A percentile compares a stretch with the other conserved stretches of the same genome.
Evolutionary conservation across 2,797 vertebrate species (phyloP).

Genomic region (Sebastolobus alascanus): DNA sequence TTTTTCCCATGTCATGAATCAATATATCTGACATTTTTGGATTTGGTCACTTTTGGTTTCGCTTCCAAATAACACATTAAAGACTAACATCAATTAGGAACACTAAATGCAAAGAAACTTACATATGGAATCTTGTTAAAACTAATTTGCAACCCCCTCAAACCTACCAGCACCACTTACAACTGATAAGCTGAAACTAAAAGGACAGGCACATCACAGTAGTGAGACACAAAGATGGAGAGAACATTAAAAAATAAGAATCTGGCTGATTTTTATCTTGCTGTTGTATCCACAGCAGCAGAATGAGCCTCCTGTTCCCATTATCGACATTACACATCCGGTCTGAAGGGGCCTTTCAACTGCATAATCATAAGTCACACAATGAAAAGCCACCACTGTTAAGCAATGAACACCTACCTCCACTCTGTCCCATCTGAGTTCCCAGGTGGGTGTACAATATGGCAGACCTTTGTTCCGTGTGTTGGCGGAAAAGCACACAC

Average conservation of each 20-base stretch:
- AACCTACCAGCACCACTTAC: background rate
- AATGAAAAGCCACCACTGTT: slow-evolving; percentile 73
- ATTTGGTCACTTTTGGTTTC: background rate
- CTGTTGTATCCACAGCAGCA: slow-evolving; percentile 33
- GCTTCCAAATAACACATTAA: background rate
- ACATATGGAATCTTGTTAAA: background rate
- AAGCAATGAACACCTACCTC: slow-evolving; percentile 66
- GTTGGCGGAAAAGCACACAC: slow-evolving; percentile 86
- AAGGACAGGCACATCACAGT: background rate
- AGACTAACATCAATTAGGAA: background rate
- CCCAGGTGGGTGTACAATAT: slow-evolving; percentile 80
- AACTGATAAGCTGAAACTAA: background rate
- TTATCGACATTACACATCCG: slow-evolving; percentile 67
- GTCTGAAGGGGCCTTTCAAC: slow-evolving; percentile 62
- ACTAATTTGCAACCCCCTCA: background rate
- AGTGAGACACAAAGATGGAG: background rate
- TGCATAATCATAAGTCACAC: slow-evolving; percentile 73
- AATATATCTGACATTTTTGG: background rate
- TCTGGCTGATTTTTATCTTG: slow-evolving; percentile 8
- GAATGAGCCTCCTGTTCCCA: slow-evolving; percentile 60
- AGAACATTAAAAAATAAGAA: background rate
- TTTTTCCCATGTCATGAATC: background rate
- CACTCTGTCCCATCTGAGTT: slow-evolving; percentile 60
- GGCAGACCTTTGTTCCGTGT: slow-evolving; percentile 85
- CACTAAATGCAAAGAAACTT: background rate